A percentile compares a stretch with the other conserved stretches of the same genome.
phyloP scores from a whole-genome alignment of 1,140 invertebrate genomes.

The Brachionus koreanus region DNA sequence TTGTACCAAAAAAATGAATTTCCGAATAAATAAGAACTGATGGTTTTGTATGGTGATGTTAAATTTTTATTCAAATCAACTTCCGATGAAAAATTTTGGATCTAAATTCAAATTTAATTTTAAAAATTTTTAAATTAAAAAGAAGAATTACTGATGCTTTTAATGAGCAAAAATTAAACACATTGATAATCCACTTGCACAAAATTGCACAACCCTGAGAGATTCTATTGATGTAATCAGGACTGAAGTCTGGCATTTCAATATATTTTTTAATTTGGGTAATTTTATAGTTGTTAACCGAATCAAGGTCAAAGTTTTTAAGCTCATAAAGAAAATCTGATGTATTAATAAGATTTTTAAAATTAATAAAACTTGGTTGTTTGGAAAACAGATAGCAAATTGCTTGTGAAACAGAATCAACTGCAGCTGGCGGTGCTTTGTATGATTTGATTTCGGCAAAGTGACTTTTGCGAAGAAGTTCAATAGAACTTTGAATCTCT shows the following conservation, averaged over 20 bases:
- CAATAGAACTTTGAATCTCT: not conserved
- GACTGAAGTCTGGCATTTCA: not conserved
- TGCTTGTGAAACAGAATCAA: not conserved
- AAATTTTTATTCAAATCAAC: not conserved
- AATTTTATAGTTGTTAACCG: not conserved
- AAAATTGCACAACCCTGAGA: not conserved
- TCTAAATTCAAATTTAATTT: not conserved
- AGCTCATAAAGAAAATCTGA: not conserved
- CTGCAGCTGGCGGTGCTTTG: not conserved
- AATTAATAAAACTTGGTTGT: not conserved
- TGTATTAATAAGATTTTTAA: not conserved
- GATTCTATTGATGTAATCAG: not conserved
- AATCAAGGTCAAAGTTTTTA: not conserved
- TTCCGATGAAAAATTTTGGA: not conserved
- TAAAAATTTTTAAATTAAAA: not conserved
- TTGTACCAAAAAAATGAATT: slow-evolving; percentile 6
- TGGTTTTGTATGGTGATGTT: not conserved
- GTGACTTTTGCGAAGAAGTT: not conserved
- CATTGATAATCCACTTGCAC: not conserved
- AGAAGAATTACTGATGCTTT: not conserved
- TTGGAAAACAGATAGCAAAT: not conserved
- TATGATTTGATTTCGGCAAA: slow-evolving; percentile 1
- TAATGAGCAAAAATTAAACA: not conserved
- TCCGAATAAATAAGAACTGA: not conserved
- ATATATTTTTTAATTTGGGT: not conserved